Percentiles rank a stretch among this genome's conserved stretches.
phyloP scores from a whole-genome alignment of 2,113 vertebrate genomes.

The Mastomys natalensis region DNA sequence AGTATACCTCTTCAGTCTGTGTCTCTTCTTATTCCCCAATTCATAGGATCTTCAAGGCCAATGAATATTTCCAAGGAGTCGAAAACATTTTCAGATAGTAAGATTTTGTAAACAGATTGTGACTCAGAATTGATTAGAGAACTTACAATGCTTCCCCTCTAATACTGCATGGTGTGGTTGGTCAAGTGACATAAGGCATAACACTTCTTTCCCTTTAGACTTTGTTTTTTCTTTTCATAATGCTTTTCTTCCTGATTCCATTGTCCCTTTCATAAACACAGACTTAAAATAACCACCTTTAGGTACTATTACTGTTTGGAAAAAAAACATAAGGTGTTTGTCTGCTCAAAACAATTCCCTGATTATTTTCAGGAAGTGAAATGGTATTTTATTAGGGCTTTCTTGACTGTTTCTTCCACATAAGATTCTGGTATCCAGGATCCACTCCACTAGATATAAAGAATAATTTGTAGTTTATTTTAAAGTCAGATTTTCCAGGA shows the following conservation, averaged over 20 bases:
- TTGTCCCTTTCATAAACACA: conserved; percentile 57
- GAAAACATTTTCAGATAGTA: conserved; percentile 70
- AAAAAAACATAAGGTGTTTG: conserved; percentile 64
- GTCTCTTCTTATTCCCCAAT: conserved; percentile 76
- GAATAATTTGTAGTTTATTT: conserved; percentile 66
- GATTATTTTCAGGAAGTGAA: conserved; percentile 64
- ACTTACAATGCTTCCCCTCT: conserved; percentile 58
- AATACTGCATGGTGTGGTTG: conserved; percentile 62
- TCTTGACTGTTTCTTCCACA: conserved; percentile 71
- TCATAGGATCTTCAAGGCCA: conserved; percentile 74
- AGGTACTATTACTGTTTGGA: conserved; percentile 55
- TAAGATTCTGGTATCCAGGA: conserved; percentile 63
- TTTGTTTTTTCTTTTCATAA: conserved; percentile 20
- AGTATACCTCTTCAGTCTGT: conserved; percentile 64
- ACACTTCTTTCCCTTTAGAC: neutral
- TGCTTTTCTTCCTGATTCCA: conserved; percentile 65
- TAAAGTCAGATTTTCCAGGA: conserved; percentile 63
- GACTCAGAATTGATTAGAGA: conserved; percentile 65
- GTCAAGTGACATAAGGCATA: conserved; percentile 57
- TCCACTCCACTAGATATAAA: conserved; percentile 61
- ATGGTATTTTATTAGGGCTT: conserved; percentile 72
- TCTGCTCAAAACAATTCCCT: conserved; percentile 67
- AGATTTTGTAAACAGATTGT: conserved; percentile 67
- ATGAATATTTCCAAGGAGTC: conserved; percentile 66
- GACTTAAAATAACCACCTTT: conserved; percentile 65